Evolutionary conservation across 2,113 vertebrate species (phyloP).

Genomic region (Fukomys damarensis): DNA sequence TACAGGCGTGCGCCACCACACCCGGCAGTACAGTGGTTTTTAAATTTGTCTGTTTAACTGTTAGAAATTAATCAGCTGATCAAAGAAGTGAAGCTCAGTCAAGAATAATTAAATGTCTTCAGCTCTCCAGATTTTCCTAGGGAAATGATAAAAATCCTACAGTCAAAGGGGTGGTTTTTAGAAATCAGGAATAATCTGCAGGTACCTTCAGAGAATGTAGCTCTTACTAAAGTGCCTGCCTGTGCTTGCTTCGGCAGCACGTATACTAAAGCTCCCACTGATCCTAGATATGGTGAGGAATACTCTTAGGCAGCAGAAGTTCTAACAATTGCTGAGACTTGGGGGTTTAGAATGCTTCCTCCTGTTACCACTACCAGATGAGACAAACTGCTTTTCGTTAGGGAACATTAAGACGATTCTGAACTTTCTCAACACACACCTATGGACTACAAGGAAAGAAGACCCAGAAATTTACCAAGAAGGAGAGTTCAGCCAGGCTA

Average conservation of each 20-base stretch:
- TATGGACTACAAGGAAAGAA: slow-evolving; percentile 1
- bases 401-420: neutral
- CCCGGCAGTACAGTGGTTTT: neutral
- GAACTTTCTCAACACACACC: neutral
- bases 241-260: no score
- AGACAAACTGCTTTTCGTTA: neutral
- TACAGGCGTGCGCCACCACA: no score
- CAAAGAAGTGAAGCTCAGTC: neutral
- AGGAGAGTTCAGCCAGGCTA: neutral
- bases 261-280: neutral
- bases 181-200: neutral
- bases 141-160: slow-evolving; percentile 39
- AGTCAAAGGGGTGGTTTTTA: slow-evolving; percentile 16
- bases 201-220: neutral
- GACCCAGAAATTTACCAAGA: neutral
- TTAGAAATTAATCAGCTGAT: neutral
- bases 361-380: neutral
- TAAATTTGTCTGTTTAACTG: neutral
- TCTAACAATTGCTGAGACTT: neutral
- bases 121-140: slow-evolving; percentile 77
- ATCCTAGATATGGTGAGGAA: neutral
- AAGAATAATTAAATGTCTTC: neutral
- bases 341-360: neutral
- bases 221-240: neutral
- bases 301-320: neutral